Conservation (phyloP, 2,888 invertebrate genomes). For the Caenorhabditis angaria region DNA sequence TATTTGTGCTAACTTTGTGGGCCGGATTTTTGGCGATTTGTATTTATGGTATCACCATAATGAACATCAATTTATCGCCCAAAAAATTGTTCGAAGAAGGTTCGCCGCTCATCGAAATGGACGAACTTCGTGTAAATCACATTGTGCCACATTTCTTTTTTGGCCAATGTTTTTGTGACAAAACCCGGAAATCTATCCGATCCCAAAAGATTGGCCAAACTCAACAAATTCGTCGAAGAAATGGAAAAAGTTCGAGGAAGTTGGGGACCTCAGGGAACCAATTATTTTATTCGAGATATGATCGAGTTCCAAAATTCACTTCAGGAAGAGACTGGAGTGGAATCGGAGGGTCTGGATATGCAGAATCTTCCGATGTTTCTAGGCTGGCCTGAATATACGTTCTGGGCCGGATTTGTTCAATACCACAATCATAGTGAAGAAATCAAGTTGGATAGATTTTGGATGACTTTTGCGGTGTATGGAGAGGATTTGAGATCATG, state of each 20-base stretch:
- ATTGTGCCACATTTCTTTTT: constrained; percentile 64
- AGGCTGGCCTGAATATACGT: constrained; percentile 63
- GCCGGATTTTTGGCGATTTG: constrained; percentile 56
- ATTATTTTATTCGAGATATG: constrained; percentile 53
- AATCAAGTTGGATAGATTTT: constrained; percentile 45
- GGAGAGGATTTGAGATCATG: constrained; percentile 57
- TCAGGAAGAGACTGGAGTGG: constrained; percentile 19
- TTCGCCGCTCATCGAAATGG: constrained; percentile 66
- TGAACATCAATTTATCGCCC: constrained; percentile 68
- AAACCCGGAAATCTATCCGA: constrained; percentile 63
- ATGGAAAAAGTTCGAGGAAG: constrained; percentile 61
- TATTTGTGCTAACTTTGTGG: constrained; percentile 54
- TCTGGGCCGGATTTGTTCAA: constrained; percentile 62
- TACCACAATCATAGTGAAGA: constrained; percentile 30
- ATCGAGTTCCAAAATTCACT: constrained; percentile 40
- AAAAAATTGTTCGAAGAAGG: constrained; percentile 67
- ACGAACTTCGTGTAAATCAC: constrained; percentile 65
- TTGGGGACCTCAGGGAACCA: constrained; percentile 62
- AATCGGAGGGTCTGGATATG: constrained; percentile 14
- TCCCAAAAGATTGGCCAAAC: constrained; percentile 30
- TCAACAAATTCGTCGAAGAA: constrained; percentile 57
- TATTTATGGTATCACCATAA: constrained; percentile 66
- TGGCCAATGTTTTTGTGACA: constrained; percentile 59
- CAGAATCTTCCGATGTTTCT: constrained; percentile 54
- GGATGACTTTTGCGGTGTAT: constrained; percentile 59